Conservation (phyloP, 2,797 vertebrate species). For the Coracias cyanogaster region DNA sequence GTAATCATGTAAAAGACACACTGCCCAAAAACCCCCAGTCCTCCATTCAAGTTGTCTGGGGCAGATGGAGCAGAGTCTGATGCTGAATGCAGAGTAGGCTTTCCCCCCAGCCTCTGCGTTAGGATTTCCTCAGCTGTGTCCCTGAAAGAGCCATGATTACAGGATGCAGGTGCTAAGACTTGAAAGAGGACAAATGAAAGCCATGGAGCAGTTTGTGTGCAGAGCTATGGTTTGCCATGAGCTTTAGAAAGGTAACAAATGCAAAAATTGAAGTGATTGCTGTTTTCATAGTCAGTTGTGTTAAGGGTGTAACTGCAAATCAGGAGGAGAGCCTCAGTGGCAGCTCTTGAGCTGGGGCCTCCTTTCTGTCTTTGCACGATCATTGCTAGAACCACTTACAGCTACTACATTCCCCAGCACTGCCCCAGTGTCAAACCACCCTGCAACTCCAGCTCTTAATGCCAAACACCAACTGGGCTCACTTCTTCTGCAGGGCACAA, state of each 20-base stretch:
- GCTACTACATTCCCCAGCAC: neutral
- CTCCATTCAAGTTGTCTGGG: neutral
- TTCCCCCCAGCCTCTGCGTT: neutral
- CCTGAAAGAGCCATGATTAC: neutral
- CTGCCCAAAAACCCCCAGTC: accelerated
- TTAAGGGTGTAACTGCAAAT: neutral
- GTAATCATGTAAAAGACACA: neutral
- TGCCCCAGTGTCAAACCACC: neutral
- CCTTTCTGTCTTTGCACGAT: neutral
- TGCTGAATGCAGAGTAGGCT: neutral
- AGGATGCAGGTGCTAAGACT: neutral
- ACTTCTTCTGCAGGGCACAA: conserved; percentile 84
- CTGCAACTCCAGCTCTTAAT: neutral
- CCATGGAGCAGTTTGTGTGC: neutral
- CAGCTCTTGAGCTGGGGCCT: neutral
- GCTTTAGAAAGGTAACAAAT: neutral
- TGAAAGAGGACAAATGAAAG: neutral
- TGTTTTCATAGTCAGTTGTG: accelerated
- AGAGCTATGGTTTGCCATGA: neutral
- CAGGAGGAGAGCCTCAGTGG: neutral
- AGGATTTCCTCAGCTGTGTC: neutral
- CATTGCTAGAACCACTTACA: neutral
- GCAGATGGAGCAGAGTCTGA: neutral
- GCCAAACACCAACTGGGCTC: neutral
- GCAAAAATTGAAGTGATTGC: neutral